phyloP scores from a whole-genome alignment of 2,113 vertebrate species.

The Limanda limanda region DNA sequence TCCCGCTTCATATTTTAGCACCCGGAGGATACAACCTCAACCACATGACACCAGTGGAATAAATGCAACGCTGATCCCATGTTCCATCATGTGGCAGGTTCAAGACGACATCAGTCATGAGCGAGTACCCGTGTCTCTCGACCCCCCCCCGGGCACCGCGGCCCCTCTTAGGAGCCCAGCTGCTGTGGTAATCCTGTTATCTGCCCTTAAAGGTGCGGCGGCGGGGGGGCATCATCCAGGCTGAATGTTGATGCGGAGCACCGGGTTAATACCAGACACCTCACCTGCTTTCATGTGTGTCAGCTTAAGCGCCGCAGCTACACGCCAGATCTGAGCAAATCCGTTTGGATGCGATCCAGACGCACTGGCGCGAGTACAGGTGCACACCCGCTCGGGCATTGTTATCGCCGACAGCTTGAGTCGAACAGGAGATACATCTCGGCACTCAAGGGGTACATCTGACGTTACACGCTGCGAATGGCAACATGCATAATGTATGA shows the following conservation, averaged over 20 bases:
- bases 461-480: conserved; percentile 38
- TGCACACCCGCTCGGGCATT: conserved; percentile 15
- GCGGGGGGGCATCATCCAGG: background rate
- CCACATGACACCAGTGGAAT: conserved; percentile 16
- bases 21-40: conserved; percentile 20
- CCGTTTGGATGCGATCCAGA: conserved; percentile 43
- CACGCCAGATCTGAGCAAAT: conserved; percentile 39
- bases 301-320: conserved; percentile 41
- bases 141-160: conserved; percentile 12
- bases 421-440: conserved; percentile 32
- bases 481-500: conserved; percentile 64
- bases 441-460: conserved; percentile 36
- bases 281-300: conserved; percentile 25
- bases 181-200: conserved; percentile 66
- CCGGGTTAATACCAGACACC: conserved; percentile 11
- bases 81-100: conserved; percentile 22
- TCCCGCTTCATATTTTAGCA: background rate
- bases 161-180: conserved; percentile 41
- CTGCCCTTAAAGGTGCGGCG: conserved; percentile 41
- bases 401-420: conserved; percentile 52
- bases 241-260: conserved; percentile 41
- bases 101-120: conserved; percentile 46
- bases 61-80: conserved; percentile 20
- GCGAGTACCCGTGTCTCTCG: conserved; percentile 11
- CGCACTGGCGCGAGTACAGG: conserved; percentile 11